Conservation (phyloP, 2,797 vertebrate species). For the Picus viridis region DNA sequence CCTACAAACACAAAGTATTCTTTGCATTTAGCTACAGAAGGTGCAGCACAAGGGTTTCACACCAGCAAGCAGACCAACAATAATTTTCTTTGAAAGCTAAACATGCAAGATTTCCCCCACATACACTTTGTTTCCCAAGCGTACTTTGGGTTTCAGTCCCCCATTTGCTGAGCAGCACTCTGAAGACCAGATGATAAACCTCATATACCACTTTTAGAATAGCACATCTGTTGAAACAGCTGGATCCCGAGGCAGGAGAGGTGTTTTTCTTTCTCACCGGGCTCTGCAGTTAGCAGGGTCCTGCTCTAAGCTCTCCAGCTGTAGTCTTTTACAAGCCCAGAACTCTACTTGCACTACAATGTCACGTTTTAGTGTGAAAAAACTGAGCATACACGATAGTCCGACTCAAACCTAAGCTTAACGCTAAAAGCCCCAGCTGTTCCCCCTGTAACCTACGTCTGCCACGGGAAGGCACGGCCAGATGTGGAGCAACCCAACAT, state of each 20-base stretch:
- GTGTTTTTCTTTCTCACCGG: background rate
- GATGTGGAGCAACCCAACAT: background rate
- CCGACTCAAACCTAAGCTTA: background rate
- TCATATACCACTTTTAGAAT: accelerated
- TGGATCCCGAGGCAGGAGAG: too few species aligned
- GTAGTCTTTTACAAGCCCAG: background rate
- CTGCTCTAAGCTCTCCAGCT: background rate
- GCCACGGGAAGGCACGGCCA: background rate
- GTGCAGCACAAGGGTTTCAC: background rate
- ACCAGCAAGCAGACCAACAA: background rate
- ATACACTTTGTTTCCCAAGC: background rate
- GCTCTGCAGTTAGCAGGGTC: background rate
- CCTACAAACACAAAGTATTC: background rate
- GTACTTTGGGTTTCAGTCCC: background rate
- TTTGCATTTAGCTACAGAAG: background rate
- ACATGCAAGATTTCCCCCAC: accelerated
- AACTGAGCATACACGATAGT: background rate
- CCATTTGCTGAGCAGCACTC: background rate
- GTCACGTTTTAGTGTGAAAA: background rate
- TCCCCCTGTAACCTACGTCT: background rate
- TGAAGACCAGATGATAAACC: background rate
- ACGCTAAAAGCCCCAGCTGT: background rate
- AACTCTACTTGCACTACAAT: background rate
- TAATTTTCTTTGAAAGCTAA: background rate
- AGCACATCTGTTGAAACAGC: background rate